Base-by-base conservation (phyloP, 2,888 invertebrate species). In the Calliopum simillimum region DNA sequence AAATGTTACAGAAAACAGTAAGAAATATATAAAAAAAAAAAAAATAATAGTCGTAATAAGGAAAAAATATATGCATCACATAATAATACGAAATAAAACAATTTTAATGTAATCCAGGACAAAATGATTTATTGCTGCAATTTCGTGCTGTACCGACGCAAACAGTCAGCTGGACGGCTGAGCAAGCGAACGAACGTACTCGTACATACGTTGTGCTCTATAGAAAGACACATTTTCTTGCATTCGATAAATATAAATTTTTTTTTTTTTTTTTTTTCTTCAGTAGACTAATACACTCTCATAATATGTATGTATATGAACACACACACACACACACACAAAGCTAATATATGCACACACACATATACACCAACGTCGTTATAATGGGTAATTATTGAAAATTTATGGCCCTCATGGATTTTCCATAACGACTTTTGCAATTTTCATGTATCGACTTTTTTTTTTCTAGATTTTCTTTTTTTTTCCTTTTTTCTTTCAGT, bases 331-430 rank as follows among this genome's bases (percentile, higher is more conserved):
- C 65, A 67, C 67, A 62, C 43, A 47, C 25, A 58, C 13, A 46
- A 51, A 13, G n/a, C 19, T 16, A 58, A 75, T 55, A 46, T 33
- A 43, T 11, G 58, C 62, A 71, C 43, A 56, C 33, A 69, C 64
- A 51, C n/a, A 66, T 51, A 67, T 49, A 33, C 44, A 70, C 16
- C 44, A 44, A 59, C 64, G 68, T 66, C 69, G 72, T 70, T 73
- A 79, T 82, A 82, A 83, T 83, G 81, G 82, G 83, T 83, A 84
- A 84, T 84, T 84, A 84, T 82, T 80, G 80, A 72, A 82, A 84
- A 85, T 83, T 84, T 85, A 84, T 85, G 82, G 77, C 81, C 77
- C 77, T 80, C 77, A 77, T 77, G 81, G 79, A 79, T 78, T 78
- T 78, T 73, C 74, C 73, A 69, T 76, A 74, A 74, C 72, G 65